These are phyloP conservation scores for Gymnoscelis rufifasciata DNA, from an alignment of 2,888 invertebrate species.

Conservation along the genomic window DNA sequence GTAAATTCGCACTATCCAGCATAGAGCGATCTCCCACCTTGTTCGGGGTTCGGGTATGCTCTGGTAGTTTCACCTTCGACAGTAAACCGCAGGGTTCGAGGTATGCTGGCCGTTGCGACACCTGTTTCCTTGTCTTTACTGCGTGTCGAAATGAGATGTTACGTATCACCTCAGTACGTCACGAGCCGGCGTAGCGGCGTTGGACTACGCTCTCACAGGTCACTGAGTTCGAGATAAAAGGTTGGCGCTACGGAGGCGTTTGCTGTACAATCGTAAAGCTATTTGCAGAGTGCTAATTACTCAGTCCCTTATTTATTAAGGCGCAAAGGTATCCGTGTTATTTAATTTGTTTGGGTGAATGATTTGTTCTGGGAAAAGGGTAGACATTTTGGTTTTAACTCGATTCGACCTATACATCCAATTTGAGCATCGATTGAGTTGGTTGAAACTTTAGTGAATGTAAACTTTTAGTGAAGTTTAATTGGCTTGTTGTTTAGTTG, in stretches of 20 bases:
- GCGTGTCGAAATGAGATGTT: conserved; percentile 29
- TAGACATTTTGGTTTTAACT: conserved; percentile 18
- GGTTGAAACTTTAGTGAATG: neutral
- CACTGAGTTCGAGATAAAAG: neutral
- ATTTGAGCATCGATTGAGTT: neutral
- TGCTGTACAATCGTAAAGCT: neutral
- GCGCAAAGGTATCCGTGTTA: conserved; percentile 18
- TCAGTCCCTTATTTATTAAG: conserved; percentile 27
- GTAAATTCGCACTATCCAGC: conserved; percentile 44
- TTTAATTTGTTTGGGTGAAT: conserved; percentile 33
- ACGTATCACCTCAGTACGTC: neutral
- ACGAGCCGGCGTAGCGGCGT: neutral
- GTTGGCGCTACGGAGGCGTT: neutral
- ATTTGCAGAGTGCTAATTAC: conserved; percentile 25
- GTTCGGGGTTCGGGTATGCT: conserved; percentile 2
- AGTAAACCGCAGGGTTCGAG: conserved; percentile 28
- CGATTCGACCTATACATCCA: neutral
- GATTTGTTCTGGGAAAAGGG: conserved; percentile 26
- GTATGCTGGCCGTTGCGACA: conserved; percentile 38
- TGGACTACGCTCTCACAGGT: neutral
- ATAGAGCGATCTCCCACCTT: conserved; percentile 35
- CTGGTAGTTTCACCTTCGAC: neutral
- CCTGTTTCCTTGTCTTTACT: conserved; percentile 42
- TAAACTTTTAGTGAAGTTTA: too few relatives aligned
- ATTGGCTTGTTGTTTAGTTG: too few relatives aligned